phyloP scores from a whole-genome alignment of 1,140 invertebrate genomes.

The Zophobas atratus region DNA sequence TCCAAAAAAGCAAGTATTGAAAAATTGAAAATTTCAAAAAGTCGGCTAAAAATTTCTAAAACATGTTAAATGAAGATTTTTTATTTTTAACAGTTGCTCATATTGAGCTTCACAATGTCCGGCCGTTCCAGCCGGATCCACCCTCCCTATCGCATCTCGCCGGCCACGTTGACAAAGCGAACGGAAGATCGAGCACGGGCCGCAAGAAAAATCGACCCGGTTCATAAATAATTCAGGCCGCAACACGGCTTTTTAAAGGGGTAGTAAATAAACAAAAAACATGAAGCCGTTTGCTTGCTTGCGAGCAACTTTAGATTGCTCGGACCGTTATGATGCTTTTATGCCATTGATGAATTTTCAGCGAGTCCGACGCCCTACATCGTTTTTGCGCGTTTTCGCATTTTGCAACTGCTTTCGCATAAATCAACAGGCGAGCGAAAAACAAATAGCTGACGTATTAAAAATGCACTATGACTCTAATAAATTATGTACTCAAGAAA shows the following conservation, averaged over 20 bases:
- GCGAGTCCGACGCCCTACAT: background rate
- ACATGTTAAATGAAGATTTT: too few species aligned
- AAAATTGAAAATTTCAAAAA: too few species aligned
- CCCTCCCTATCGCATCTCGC: background rate
- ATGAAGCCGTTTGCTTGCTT: constrained; percentile 41
- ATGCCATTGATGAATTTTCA: background rate
- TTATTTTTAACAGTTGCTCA: too few species aligned
- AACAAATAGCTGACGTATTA: constrained; percentile 5
- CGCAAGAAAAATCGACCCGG: constrained; percentile 41
- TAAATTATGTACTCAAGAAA: constrained; percentile 10
- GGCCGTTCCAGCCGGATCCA: too few species aligned
- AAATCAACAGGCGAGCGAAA: background rate
- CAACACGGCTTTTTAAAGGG: constrained; percentile 45
- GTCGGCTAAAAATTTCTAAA: too few species aligned
- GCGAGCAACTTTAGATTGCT: constrained; percentile 18
- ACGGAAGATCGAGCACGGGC: constrained; percentile 40
- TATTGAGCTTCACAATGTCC: too few species aligned
- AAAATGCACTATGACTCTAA: constrained; percentile 3
- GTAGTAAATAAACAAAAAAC: constrained; percentile 53
- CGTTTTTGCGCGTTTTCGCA: background rate
- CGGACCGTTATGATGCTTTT: constrained; percentile 25
- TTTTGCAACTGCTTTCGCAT: background rate
- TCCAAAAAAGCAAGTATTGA: too few species aligned
- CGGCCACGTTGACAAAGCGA: constrained; percentile 36
- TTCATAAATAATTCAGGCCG: constrained; percentile 52